Evolutionary conservation across 2,113 vertebrate species (phyloP), one percentile per base, ranked within the genome.

Genomic region (Haemorhous mexicanus): DNA sequence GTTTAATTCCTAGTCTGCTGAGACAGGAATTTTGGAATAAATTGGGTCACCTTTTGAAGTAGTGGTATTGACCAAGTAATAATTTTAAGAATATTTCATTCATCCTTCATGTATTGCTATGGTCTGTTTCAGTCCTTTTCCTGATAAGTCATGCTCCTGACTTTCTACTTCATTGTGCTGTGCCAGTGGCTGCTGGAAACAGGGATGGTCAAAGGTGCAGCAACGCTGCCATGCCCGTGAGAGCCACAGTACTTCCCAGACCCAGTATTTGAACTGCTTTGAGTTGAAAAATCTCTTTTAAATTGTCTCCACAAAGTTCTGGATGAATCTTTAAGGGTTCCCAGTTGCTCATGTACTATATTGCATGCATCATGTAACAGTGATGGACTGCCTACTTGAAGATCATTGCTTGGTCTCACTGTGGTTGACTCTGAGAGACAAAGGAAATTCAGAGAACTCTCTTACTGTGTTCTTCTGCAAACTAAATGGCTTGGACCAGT

Each of bases 281-380:
- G 50, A 27, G 11, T 43, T 84, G 41, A 84, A 93, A 77, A 11
- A 33, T 39, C 10, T 37, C 41, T 70, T 88, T 58, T 24, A 81
- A 73, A 59, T 85, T 74, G 35, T 46, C 47, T 87, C 16, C 19
- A 7, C 22, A 67, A 49, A 58, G 13, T 19, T 81, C 13, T 58
- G 62, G 68, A 47, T 3, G 4, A 35, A 55, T 87, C n/a, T 33
- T 76, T 39, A 56, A 47, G 46, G 21, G 13, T 62, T 87, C 32
- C 4, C 9, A 22, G 28, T 69, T 79, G 55, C 50, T 89, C 46
- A 32, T 62, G 17, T 47, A 33, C 6, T n/a, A 3, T 75, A 39
- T 24, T 75, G 19, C 21, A 35, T 16, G 14, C 9, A 20, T 43
- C 46, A 46, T 0, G 0, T 73, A 32, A 28, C 44, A 24, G 39